Percentiles rank a stretch among this genome's conserved stretches.
phyloP scores from a whole-genome alignment of 2,888 invertebrate species.

The Dorcus hopei region DNA sequence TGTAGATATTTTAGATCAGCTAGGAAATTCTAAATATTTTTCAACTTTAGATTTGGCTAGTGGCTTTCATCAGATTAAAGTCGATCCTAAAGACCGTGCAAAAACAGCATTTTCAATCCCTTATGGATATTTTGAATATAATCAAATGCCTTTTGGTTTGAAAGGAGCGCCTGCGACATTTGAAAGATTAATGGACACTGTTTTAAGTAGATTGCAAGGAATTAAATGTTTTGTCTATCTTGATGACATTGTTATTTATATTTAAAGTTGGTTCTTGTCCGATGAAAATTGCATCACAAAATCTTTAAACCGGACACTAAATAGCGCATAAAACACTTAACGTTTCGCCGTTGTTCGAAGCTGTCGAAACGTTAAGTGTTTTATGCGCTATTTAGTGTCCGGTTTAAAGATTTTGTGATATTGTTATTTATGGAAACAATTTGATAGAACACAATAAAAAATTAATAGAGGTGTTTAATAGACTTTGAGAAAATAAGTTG shows the following conservation, averaged over 20 bases:
- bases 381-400: too few species aligned
- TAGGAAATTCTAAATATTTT: constrained; percentile 27
- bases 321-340: too few species aligned
- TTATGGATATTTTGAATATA: constrained; percentile 28
- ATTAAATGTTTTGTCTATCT: constrained; percentile 32
- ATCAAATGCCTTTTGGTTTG: constrained; percentile 32
- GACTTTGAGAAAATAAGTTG: not conserved
- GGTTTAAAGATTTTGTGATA: too few species aligned
- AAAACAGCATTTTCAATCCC: constrained; percentile 30
- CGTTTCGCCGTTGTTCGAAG: too few species aligned
- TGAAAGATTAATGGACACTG: constrained; percentile 32
- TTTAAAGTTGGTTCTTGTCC: too few species aligned
- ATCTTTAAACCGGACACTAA: too few species aligned
- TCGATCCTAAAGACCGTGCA: constrained; percentile 11
- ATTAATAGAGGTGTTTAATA: not conserved
- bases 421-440: not conserved
- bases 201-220: constrained; percentile 29
- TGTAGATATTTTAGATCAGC: constrained; percentile 30
- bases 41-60: constrained; percentile 20
- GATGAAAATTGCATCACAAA: too few species aligned
- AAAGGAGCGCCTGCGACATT: constrained; percentile 34
- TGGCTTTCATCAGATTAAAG: constrained; percentile 21
- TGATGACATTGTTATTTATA: not conserved
- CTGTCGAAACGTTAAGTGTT: too few species aligned
- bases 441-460: not conserved